Conservation (phyloP, 2,797 vertebrate species). For the Cossypha heuglini region DNA sequence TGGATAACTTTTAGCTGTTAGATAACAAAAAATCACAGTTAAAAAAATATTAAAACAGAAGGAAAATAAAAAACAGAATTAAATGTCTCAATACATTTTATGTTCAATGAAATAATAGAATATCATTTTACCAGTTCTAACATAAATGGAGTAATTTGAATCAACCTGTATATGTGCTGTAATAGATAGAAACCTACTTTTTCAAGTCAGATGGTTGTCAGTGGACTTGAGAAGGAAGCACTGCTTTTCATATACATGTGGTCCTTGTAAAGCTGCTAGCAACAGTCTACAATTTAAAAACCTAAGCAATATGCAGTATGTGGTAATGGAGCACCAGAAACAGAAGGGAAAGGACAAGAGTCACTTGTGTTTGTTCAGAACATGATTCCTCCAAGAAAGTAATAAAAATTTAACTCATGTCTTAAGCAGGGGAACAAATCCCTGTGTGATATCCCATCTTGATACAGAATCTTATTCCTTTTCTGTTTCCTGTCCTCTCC, state of each 20-base stretch:
- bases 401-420: background rate
- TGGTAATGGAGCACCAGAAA: background rate
- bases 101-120: conserved; percentile 11
- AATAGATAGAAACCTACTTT: background rate
- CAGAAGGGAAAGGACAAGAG: background rate
- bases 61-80: background rate
- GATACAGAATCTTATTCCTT: background rate
- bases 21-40: background rate
- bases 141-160: background rate
- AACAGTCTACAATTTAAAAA: background rate
- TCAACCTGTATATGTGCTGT: background rate
- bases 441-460: background rate
- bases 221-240: background rate
- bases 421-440: background rate
- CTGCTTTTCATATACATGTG: background rate
- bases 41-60: background rate
- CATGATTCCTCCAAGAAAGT: background rate
- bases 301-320: background rate
- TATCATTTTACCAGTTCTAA: background rate
- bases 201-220: background rate
- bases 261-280: background rate
- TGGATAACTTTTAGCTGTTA: background rate
- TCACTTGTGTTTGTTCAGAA: background rate
- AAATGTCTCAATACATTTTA: background rate
- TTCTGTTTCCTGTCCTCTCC: background rate